Percentiles rank a stretch among this genome's conserved stretches.
Conservation (phyloP, 2,797 vertebrate species). For the Esox lucius region DNA sequence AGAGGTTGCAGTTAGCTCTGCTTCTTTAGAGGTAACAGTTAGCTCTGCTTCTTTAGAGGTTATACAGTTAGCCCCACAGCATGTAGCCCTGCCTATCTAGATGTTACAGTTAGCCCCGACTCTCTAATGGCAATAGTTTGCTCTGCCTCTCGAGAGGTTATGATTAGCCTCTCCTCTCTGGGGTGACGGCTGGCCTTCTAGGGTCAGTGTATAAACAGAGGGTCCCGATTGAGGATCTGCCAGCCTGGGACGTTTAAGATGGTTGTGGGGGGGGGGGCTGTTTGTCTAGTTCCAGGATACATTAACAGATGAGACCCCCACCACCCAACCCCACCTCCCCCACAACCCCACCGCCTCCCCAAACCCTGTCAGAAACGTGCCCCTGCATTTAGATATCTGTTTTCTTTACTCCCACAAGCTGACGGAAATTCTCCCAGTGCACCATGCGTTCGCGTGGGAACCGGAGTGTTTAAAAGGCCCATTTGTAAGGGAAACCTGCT, state of each 20-base stretch:
- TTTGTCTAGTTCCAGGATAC: neutral
- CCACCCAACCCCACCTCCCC: constrained; percentile 9
- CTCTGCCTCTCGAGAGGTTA: too few relatives aligned
- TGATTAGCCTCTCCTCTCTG: too few relatives aligned
- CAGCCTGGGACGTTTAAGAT: constrained; percentile 54
- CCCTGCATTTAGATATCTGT: constrained; percentile 44
- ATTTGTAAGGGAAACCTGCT: constrained; percentile 62
- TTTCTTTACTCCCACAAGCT: constrained; percentile 33
- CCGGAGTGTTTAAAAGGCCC: constrained; percentile 57
- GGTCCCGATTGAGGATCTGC: constrained; percentile 45
- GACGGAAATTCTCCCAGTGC: neutral
- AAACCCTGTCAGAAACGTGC: constrained; percentile 24
- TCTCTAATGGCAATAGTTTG: too few relatives aligned
- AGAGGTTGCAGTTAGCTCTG: neutral
- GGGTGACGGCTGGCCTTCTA: neutral
- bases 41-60: too few relatives aligned
- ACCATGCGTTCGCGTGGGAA: constrained; percentile 41
- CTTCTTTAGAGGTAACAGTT: neutral
- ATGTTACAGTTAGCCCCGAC: too few relatives aligned
- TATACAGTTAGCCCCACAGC: too few relatives aligned
- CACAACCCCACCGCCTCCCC: constrained; percentile 4
- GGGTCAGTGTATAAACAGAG: constrained; percentile 65
- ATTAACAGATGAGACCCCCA: neutral
- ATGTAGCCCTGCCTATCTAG: too few relatives aligned
- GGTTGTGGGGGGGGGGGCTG: neutral